Conservation (phyloP, 2,888 invertebrate species). For the Cheilosia variabilis region DNA sequence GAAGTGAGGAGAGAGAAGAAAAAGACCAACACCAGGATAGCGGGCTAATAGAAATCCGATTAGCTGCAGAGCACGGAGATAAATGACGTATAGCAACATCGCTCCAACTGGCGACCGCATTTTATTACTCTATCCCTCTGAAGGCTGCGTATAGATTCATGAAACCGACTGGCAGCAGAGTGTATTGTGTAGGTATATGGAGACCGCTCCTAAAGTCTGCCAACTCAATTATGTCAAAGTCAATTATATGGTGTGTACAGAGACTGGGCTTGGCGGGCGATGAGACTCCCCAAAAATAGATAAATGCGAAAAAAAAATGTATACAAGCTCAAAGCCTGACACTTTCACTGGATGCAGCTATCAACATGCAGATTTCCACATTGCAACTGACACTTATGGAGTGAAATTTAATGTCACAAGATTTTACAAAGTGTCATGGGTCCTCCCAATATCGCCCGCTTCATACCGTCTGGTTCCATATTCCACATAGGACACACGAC, state of each 20-base stretch:
- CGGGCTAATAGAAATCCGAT: slow-evolving; percentile 65
- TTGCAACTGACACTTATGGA: slow-evolving; percentile 67
- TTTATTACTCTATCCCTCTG: slow-evolving; percentile 33
- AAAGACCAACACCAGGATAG: slow-evolving; percentile 12
- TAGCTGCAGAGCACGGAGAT: slow-evolving; percentile 47
- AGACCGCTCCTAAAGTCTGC: slow-evolving; percentile 58
- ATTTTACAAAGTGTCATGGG: slow-evolving; percentile 25
- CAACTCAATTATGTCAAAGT: slow-evolving; percentile 75
- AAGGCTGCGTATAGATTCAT: slow-evolving; percentile 21
- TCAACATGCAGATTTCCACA: slow-evolving; percentile 55
- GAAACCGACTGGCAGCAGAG: slow-evolving; percentile 3
- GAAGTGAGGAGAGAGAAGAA: not conserved
- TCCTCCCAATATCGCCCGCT: not conserved
- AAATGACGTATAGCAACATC: slow-evolving; percentile 50
- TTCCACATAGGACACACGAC: slow-evolving; percentile 47
- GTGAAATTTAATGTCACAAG: slow-evolving; percentile 68
- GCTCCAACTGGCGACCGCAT: slow-evolving; percentile 49
- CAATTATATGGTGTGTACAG: slow-evolving; percentile 64
- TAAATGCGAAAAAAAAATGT: slow-evolving; percentile 1
- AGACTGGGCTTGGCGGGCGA: slow-evolving; percentile 44
- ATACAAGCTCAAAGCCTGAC: slow-evolving; percentile 51
- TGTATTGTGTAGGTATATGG: slow-evolving; percentile 3
- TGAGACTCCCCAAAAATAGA: slow-evolving; percentile 29
- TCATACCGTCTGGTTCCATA: slow-evolving; percentile 13
- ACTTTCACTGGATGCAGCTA: slow-evolving; percentile 55